A percentile compares a stretch with the other conserved stretches of the same genome.
Conservation (phyloP, 1,140 invertebrate species). For the Meloidogyne floridensis region DNA sequence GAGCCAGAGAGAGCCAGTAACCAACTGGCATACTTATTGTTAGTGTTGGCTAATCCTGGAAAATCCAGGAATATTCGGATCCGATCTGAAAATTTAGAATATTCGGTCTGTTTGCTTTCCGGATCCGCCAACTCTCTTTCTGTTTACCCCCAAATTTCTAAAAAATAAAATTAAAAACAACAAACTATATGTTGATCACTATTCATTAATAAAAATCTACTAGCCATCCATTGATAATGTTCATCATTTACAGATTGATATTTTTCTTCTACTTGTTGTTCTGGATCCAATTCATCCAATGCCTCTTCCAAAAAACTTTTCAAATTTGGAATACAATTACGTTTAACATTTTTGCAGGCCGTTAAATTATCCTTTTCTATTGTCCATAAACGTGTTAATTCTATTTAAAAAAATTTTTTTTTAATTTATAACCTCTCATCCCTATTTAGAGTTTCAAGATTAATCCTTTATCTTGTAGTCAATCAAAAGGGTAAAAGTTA, state of each 20-base stretch:
- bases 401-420: slow-evolving; percentile 65
- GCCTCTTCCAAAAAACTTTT: slow-evolving; percentile 82
- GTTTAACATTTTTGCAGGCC: slow-evolving; percentile 82
- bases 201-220: slow-evolving; percentile 35
- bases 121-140: no score
- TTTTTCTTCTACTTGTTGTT: slow-evolving; percentile 72
- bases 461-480: no score
- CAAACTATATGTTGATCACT: slow-evolving; percentile 40
- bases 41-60: no score
- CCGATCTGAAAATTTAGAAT: no score
- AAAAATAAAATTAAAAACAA: slow-evolving; percentile 4
- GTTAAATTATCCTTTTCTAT: slow-evolving; percentile 86
- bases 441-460: no score
- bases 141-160: not conserved
- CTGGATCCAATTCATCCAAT: slow-evolving; percentile 76
- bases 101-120: no score
- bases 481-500: no score
- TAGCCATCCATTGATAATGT: slow-evolving; percentile 42
- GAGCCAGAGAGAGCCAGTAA: no score
- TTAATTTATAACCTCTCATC: no score
- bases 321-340: slow-evolving; percentile 86
- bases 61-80: no score
- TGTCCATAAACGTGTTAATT: slow-evolving; percentile 92
- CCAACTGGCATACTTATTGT: no score
- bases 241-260: slow-evolving; percentile 71